phyloP scores from a whole-genome alignment of 2,888 invertebrate genomes.

The Yponomeuta cagnagella region DNA sequence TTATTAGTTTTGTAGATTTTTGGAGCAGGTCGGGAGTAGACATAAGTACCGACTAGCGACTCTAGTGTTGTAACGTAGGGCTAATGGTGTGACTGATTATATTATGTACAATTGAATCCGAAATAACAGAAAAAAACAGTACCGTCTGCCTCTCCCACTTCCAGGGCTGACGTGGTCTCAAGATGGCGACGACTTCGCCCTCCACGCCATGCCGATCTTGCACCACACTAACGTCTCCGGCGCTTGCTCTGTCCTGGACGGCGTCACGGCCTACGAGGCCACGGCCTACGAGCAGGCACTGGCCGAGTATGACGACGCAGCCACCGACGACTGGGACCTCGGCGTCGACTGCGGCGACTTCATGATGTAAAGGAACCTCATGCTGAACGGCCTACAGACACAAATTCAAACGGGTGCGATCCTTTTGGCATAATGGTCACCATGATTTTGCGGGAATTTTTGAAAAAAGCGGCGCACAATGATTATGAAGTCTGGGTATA shows the following conservation, averaged over 20 bases:
- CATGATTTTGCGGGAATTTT: no score
- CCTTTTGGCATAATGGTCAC: no score
- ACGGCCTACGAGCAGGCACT: slow-evolving; percentile 76
- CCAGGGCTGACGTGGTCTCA: slow-evolving; percentile 79
- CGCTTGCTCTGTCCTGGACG: slow-evolving; percentile 72
- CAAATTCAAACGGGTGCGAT: no score
- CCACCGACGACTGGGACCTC: slow-evolving; percentile 80
- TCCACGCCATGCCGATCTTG: slow-evolving; percentile 79
- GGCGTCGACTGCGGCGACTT: slow-evolving; percentile 84
- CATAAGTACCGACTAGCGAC: no score
- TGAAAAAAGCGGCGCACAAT: no score
- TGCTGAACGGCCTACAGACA: background rate
- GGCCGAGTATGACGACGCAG: slow-evolving; percentile 75
- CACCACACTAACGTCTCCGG: slow-evolving; percentile 79
- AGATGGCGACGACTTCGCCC: slow-evolving; percentile 79
- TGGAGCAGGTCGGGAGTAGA: no score
- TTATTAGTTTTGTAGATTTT: no score
- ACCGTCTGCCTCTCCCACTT: slow-evolving; percentile 25
- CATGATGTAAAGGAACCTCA: slow-evolving; percentile 71
- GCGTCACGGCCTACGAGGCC: slow-evolving; percentile 78
- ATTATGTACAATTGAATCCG: no score
- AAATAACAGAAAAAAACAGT: no score
- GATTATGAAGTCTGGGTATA: no score
- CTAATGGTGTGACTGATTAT: no score
- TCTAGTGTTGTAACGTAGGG: no score